Conservation (phyloP, 1,140 invertebrate genomes). For the Microplitis demolitor region DNA sequence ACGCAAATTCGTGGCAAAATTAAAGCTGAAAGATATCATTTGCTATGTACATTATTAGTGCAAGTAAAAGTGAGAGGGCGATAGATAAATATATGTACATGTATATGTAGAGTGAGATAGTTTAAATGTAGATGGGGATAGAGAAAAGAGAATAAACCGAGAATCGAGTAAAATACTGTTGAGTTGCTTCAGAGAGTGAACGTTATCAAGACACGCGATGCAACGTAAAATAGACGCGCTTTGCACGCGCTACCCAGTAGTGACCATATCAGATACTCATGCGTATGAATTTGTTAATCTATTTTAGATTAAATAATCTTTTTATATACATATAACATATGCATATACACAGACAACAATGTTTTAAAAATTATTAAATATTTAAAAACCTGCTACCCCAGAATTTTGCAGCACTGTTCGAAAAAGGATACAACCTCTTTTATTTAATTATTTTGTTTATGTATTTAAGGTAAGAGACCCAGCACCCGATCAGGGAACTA, state of each 20-base stretch:
- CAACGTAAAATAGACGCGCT: slow-evolving; percentile 46
- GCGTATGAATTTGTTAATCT: not conserved
- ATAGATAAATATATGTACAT: slow-evolving; percentile 23
- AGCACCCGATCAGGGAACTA: no score
- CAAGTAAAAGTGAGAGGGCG: not conserved
- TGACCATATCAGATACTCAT: slow-evolving; percentile 16
- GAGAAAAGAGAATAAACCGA: slow-evolving; percentile 40
- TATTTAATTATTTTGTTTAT: no score
- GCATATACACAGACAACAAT: no score
- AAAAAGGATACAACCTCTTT: no score
- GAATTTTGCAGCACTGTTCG: no score
- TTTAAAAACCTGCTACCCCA: no score
- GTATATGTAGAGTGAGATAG: slow-evolving; percentile 28
- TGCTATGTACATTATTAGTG: not conserved
- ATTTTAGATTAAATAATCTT: not conserved
- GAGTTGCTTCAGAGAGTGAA: slow-evolving; percentile 31
- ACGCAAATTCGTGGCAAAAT: slow-evolving; percentile 28
- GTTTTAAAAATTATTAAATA: no score
- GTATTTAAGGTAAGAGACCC: no score
- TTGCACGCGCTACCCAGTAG: slow-evolving; percentile 21
- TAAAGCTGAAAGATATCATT: slow-evolving; percentile 27
- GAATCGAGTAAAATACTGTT: slow-evolving; percentile 50
- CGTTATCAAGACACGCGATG: slow-evolving; percentile 57
- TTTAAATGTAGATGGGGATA: slow-evolving; percentile 8
- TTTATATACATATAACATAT: no score